Conservation (phyloP, 2,797 vertebrate species). For the Argya squamiceps region DNA sequence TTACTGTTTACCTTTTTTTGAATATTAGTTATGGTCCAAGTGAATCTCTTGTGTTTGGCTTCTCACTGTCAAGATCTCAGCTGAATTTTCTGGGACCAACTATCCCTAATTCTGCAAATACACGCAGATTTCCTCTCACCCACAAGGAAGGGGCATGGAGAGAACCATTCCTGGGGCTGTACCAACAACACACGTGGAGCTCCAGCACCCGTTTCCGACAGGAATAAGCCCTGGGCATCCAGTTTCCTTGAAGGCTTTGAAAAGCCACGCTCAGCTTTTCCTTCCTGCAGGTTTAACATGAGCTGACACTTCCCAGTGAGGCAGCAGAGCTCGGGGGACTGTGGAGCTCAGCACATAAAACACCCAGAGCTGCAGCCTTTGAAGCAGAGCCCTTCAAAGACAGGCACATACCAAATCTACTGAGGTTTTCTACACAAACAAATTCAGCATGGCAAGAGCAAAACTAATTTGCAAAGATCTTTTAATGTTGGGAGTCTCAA, state of each 20-base stretch:
- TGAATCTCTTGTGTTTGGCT: background rate
- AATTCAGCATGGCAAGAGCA: conserved; percentile 23
- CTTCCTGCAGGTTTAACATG: background rate
- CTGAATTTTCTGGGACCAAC: background rate
- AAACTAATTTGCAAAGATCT: conserved; percentile 28
- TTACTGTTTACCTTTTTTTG: background rate
- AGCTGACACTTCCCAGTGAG: background rate
- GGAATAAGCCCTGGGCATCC: background rate
- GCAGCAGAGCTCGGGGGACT: background rate
- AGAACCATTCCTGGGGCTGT: background rate
- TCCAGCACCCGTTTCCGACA: background rate
- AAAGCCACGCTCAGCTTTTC: background rate
- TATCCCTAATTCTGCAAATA: background rate
- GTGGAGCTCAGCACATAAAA: background rate
- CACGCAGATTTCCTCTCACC: background rate
- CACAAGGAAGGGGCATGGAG: background rate
- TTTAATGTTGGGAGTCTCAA: conserved; percentile 21
- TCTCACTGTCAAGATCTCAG: background rate
- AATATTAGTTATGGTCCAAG: background rate
- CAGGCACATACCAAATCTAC: background rate
- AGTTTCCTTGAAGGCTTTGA: background rate
- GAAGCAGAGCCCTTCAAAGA: conserved; percentile 17
- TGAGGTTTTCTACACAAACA: conserved; percentile 18
- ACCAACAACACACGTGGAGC: background rate
- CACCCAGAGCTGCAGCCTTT: background rate